These are phyloP conservation scores for Gisinianus flammeolus DNA, from an alignment of 2,888 invertebrate species.

Conservation along the genomic window DNA sequence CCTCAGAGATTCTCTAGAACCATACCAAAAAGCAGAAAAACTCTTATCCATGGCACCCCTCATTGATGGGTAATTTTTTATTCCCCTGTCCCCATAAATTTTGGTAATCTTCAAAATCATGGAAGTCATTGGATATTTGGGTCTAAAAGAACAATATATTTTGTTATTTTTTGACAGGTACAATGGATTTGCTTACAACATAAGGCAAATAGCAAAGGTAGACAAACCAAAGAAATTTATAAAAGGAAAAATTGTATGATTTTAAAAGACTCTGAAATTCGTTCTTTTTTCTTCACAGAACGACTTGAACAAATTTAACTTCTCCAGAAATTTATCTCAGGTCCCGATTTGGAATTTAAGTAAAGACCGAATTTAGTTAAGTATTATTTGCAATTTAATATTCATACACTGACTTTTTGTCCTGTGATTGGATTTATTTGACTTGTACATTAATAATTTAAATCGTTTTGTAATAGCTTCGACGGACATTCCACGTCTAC, in stretches of 20 bases:
- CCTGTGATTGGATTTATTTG: too few relatives aligned
- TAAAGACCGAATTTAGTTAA: too few relatives aligned
- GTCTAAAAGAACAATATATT: background rate
- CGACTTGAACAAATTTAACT: background rate
- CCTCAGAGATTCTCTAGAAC: slow-evolving; percentile 44
- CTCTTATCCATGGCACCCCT: slow-evolving; percentile 54
- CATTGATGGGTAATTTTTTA: slow-evolving; percentile 57
- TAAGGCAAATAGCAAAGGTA: slow-evolving; percentile 60
- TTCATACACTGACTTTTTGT: background rate
- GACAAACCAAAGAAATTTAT: too few relatives aligned
- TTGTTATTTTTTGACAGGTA: slow-evolving; percentile 58
- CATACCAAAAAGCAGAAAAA: slow-evolving; percentile 50
- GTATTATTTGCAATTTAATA: too few relatives aligned
- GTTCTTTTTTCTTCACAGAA: background rate
- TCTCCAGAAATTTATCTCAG: background rate
- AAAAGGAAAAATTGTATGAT: too few relatives aligned
- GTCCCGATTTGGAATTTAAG: background rate
- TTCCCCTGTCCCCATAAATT: background rate
- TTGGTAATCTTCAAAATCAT: background rate
- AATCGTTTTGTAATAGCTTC: slow-evolving; percentile 27
- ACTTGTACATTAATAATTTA: too few relatives aligned
- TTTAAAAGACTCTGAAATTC: background rate
- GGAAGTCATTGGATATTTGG: too few relatives aligned
- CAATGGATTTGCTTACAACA: slow-evolving; percentile 61
- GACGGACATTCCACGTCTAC: slow-evolving; percentile 64